A percentile compares a stretch with the other conserved stretches of the same genome.
phyloP scores from a whole-genome alignment of 2,113 vertebrate species.

The Phaetusa simplex region DNA sequence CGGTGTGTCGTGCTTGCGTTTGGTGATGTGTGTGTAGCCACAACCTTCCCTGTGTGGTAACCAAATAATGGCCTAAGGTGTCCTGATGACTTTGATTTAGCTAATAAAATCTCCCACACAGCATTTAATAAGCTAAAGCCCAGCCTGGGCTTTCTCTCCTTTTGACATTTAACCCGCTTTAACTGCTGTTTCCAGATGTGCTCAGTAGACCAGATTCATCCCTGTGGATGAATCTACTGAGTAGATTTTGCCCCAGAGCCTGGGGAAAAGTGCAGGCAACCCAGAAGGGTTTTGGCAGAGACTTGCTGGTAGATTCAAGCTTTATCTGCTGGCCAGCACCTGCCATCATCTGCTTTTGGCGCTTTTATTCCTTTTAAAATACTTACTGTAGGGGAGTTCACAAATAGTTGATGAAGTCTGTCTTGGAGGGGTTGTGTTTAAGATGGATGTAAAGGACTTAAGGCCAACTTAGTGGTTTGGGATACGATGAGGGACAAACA shows the following conservation, averaged over 20 bases:
- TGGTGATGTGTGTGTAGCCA: neutral
- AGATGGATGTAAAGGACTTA: neutral
- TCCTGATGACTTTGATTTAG: neutral
- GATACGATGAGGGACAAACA: neutral
- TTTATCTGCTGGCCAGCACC: neutral
- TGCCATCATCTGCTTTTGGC: neutral
- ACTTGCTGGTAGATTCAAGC: neutral
- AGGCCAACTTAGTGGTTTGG: neutral
- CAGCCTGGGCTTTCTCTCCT: neutral
- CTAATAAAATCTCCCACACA: neutral
- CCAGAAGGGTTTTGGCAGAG: neutral
- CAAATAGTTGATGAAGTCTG: neutral
- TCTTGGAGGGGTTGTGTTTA: neutral
- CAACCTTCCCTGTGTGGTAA: neutral
- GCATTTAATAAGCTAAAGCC: neutral
- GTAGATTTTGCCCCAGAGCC: neutral
- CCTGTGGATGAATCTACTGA: neutral
- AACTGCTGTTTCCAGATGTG: neutral
- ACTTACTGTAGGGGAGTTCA: neutral
- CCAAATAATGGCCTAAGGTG: neutral
- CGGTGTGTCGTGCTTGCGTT: fast-evolving
- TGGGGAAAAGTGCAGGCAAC: neutral
- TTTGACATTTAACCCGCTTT: neutral
- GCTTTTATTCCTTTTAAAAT: neutral
- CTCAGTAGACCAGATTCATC: neutral